Base-by-base conservation (phyloP, 2,888 invertebrate species). In the Polyommatus iphigenia region DNA sequence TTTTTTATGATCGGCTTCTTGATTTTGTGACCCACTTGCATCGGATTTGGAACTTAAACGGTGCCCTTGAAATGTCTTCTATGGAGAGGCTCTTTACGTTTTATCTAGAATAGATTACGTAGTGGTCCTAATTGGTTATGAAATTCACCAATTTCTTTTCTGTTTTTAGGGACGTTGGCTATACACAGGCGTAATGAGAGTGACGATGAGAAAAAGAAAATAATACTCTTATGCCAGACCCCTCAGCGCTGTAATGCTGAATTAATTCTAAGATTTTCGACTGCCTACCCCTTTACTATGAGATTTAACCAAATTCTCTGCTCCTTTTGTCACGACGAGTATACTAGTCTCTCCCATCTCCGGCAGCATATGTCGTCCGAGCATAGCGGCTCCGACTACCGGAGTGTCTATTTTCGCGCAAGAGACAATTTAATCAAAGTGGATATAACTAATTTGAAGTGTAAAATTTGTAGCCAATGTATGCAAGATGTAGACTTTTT, bases 151-250 rank as follows among this genome's bases (percentile, higher is more conserved):
- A 86, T 86, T 89, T 90, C 87, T 91, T 92, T 90, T 92, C 90
- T 92, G 88, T 92, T 93, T 93, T 91, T 93, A 93, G 93, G 93
- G 85, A 85, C 88, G 87, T 90, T 91, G 92, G 91, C 90, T 89
- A 89, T 91, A 84, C 88, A 87, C 83, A 88, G 91, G 83, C 89
- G 88, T 90, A 89, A 83, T 87, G 87, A 89, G 83, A 87, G 83
- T 86, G 89, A 88, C 82, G 87, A 82, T 85, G 89, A 89, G 83
- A 90, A 89, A 90, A 89, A 89, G 90, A 93, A 91, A 91, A 90
- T 93, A 82, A 86, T 92, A 82, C 90, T 92, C 85, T 89, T 92
- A 80, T 90, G 88, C 88, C 91, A 91, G 87, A 88, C 90, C 81
- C 91, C 92, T 77, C 92, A 93, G 85, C 87, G 93, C 85, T 90